Evolutionary conservation across 2,113 vertebrate genomes (phyloP).

Genomic region (Thalassarche chlororhynchos): DNA sequence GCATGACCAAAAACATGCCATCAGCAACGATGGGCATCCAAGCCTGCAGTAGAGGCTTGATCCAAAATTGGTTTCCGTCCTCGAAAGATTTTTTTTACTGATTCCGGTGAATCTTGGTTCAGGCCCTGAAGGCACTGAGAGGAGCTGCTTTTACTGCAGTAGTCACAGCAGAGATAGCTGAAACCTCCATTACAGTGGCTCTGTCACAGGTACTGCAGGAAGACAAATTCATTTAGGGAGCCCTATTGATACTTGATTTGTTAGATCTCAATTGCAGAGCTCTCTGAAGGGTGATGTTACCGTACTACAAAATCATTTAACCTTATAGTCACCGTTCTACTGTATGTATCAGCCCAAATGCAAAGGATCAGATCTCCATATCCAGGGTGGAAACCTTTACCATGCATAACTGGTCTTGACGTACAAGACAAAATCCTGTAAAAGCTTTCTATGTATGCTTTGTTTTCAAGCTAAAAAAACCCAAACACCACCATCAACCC

Average conservation of each 20-base stretch:
- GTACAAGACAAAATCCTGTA: background rate
- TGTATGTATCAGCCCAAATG: background rate
- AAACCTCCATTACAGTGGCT: constrained; percentile 33
- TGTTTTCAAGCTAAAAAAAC: background rate
- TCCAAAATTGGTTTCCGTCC: constrained; percentile 1
- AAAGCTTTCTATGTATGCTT: background rate
- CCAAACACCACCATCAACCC: background rate
- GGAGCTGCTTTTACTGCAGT: constrained; percentile 7
- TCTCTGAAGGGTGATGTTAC: background rate
- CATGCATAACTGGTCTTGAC: background rate
- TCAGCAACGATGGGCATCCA: background rate
- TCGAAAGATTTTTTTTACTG: background rate
- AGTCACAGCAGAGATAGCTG: background rate
- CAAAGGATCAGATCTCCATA: background rate
- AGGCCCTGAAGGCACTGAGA: background rate
- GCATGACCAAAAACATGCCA: constrained; percentile 19
- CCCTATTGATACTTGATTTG: constrained; percentile 9
- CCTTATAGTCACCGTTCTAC: background rate
- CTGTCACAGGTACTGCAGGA: constrained; percentile 29
- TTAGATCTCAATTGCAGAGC: constrained; percentile 15
- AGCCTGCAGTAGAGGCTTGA: background rate
- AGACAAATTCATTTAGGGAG: constrained; percentile 34
- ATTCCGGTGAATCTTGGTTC: background rate
- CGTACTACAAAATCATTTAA: background rate
- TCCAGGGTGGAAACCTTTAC: background rate